Evolutionary conservation across 2,888 invertebrate species (phyloP).

Genomic region (Phortica magna): DNA sequence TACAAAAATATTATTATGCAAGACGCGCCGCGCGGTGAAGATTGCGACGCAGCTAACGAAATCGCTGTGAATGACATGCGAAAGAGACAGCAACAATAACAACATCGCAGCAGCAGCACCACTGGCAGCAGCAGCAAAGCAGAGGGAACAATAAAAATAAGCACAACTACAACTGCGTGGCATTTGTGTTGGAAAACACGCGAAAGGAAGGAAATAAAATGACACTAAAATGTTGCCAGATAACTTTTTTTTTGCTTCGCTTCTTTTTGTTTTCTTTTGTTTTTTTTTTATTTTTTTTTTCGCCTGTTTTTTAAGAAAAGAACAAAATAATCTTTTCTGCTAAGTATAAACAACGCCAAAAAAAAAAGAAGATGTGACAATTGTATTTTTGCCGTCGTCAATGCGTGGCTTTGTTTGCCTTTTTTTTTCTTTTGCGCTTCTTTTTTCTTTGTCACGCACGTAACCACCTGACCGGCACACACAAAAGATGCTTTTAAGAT

Average conservation of each 20-base stretch:
- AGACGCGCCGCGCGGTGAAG: constrained; percentile 25
- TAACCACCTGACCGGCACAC: too few relatives aligned
- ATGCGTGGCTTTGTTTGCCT: constrained; percentile 7
- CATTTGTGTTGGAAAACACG: constrained; percentile 32
- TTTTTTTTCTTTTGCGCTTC: neutral
- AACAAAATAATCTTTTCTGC: neutral
- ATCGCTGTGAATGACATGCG: constrained; percentile 8
- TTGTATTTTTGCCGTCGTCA: constrained; percentile 4
- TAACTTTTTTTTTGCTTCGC: constrained; percentile 1
- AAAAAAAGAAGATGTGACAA: constrained; percentile 3
- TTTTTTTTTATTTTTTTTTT: neutral
- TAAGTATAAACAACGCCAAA: neutral
- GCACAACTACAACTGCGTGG: constrained; percentile 35
- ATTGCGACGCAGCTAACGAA: neutral
- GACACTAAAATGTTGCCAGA: constrained; percentile 29
- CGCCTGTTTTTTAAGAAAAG: neutral
- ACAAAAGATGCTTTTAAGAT: too few relatives aligned
- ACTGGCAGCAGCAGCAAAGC: constrained; percentile 9
- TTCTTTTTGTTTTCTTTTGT: neutral
- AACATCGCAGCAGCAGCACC: neutral
- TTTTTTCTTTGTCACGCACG: too few relatives aligned
- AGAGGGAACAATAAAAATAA: constrained; percentile 9
- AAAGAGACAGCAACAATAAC: constrained; percentile 33
- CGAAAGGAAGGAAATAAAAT: constrained; percentile 32
- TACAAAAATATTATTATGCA: constrained; percentile 39